A percentile compares a stretch with the other conserved stretches of the same genome.
Conservation (phyloP, 2,797 vertebrate species). For the Enteromius trimaculatus region DNA sequence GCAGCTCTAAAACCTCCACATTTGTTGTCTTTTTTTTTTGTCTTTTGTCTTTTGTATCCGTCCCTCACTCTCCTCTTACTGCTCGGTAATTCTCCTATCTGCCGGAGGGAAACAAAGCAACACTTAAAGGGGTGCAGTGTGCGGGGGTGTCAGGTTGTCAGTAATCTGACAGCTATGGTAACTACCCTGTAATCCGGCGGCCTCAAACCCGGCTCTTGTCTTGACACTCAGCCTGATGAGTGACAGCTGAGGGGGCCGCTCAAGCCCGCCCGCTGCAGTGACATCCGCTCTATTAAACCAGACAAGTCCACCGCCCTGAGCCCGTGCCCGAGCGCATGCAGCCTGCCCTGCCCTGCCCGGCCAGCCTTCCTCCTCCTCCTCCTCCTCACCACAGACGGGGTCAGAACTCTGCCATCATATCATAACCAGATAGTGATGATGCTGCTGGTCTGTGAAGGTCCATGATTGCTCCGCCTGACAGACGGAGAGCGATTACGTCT, state of each 20-base stretch:
- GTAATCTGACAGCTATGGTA: slow-evolving; percentile 99
- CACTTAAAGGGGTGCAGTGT: slow-evolving; percentile 95
- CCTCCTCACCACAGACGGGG: slow-evolving; percentile 87
- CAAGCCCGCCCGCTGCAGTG: slow-evolving; percentile 97
- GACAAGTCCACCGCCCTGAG: slow-evolving; percentile 99
- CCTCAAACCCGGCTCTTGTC: slow-evolving; percentile 94
- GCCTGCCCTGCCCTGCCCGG: slow-evolving; percentile 50
- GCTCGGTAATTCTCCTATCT: slow-evolving; percentile 82
- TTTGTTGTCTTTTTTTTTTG: slow-evolving; percentile 42
- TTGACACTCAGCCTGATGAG: slow-evolving; percentile 97
- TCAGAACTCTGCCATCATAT: slow-evolving; percentile 80
- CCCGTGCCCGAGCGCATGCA: slow-evolving; percentile 72
- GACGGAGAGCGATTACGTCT: slow-evolving; percentile 78
- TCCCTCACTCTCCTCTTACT: slow-evolving; percentile 63
- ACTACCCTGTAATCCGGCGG: slow-evolving; percentile 99
- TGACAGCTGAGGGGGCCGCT: slow-evolving; percentile 99
- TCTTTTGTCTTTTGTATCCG: slow-evolving; percentile 33
- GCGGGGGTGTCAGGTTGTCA: slow-evolving; percentile 99
- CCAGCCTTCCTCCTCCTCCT: slow-evolving; percentile 58
- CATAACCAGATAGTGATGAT: slow-evolving; percentile 99
- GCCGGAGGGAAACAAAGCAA: slow-evolving; percentile 91
- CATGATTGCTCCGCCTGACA: slow-evolving; percentile 91
- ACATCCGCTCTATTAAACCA: slow-evolving; percentile 99
- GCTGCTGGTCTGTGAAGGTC: slow-evolving; percentile 95
- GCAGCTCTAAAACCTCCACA: slow-evolving; percentile 77